Percentiles rank a stretch among this genome's conserved stretches.
phyloP scores from a whole-genome alignment of 2,888 invertebrate species.

The Subacronicta megacephala region DNA sequence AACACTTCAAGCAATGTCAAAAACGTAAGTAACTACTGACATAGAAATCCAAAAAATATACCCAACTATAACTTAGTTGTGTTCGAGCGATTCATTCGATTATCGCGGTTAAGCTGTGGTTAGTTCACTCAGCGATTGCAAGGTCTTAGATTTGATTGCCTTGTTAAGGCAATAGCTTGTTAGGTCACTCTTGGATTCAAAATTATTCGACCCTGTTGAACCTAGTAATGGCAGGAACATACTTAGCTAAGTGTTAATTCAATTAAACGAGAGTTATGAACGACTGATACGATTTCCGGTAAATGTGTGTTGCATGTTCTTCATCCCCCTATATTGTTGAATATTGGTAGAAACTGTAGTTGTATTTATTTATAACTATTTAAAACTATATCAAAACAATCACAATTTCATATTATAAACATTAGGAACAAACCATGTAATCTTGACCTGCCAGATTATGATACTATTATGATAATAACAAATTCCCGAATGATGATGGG shows the following conservation, averaged over 20 bases:
- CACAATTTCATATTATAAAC: too few species aligned
- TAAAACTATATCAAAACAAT: too few species aligned
- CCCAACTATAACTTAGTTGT: conserved; percentile 35
- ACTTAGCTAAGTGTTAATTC: conserved; percentile 28
- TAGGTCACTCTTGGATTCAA: conserved; percentile 43
- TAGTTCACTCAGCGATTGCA: conserved; percentile 34
- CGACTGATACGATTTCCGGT: neutral
- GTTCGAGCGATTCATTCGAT: conserved; percentile 39
- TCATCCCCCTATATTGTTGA: too few species aligned
- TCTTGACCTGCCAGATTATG: too few species aligned
- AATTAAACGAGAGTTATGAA: conserved; percentile 4
- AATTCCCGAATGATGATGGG: too few species aligned
- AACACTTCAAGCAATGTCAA: too few species aligned
- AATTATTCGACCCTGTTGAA: conserved; percentile 39
- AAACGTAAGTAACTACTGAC: conserved; percentile 23
- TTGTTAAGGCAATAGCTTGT: conserved; percentile 49
- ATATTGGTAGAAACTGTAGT: too few species aligned
- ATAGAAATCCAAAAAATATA: conserved; percentile 42
- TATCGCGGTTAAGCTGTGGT: conserved; percentile 45
- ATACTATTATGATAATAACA: too few species aligned
- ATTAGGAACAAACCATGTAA: too few species aligned
- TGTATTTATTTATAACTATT: too few species aligned
- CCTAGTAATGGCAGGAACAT: conserved; percentile 29
- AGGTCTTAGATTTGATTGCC: conserved; percentile 49
- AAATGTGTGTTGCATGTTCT: neutral